phyloP scores from a whole-genome alignment of 2,113 vertebrate species.

The Anthoscopus minutus region DNA sequence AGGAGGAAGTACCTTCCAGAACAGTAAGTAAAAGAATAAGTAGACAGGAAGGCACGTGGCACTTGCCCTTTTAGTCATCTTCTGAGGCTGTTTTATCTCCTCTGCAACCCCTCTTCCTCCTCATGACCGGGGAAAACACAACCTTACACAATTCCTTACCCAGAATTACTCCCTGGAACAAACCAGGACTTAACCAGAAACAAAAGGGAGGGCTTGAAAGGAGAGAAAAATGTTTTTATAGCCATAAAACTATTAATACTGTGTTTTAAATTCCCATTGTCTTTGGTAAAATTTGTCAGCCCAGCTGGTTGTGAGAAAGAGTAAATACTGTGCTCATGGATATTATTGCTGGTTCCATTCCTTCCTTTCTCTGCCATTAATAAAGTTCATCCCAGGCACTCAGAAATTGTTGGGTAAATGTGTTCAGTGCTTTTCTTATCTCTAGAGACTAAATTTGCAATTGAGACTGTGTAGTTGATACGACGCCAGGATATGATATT shows the following conservation, averaged over 20 bases:
- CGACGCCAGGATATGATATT: background rate
- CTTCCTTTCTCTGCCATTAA: background rate
- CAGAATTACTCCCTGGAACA: background rate
- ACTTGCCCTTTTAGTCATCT: background rate
- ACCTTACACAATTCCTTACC: background rate
- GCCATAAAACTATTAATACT: background rate
- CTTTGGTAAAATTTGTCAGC: background rate
- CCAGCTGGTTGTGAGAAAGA: background rate
- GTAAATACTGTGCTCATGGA: background rate
- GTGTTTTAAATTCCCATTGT: background rate
- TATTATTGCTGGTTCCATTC: background rate
- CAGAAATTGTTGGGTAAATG: slow-evolving; percentile 8
- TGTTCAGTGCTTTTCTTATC: background rate
- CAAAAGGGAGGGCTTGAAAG: background rate
- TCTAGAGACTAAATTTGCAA: background rate
- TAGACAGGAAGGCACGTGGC: background rate
- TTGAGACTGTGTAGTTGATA: background rate
- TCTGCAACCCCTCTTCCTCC: background rate
- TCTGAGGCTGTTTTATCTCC: background rate
- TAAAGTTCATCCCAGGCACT: background rate
- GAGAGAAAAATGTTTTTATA: background rate
- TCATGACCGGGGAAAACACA: background rate
- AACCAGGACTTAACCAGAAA: background rate
- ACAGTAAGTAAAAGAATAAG: background rate
- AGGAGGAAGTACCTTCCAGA: background rate